Evolutionary conservation across 2,113 vertebrate species (phyloP), one percentile per base, ranked within the genome.

Genomic region (Cavia aperea): DNA sequence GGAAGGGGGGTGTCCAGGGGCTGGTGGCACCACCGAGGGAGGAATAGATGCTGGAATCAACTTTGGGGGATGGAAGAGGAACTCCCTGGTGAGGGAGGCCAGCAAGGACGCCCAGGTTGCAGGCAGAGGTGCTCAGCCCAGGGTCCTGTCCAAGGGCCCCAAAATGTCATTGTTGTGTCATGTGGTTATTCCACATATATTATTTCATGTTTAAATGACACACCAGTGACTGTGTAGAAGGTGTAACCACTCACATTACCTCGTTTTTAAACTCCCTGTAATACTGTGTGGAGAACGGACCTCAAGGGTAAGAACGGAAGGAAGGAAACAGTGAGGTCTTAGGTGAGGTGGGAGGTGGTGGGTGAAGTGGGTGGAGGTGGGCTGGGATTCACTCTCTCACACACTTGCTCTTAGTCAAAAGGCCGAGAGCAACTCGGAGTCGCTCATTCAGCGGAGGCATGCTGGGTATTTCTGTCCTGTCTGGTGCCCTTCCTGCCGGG

Each of bases 1-100:
- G 73, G 58, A 29, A 62, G 24, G 72, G 15, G 31, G 21, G 4
- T 8, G 26, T n/a, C 26, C 16, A 8, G 7, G 23, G 5, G 3
- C 15, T 2, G 4, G 29, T 31, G n/a, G 11, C 15, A 39, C 60
- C 56, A 5, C 1, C 0, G 4, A 46, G 19, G 43, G 65, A 46
- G 56, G 46, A 92, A 36, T 1, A 14, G 58, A 8, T 7, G 31
- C 62, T 11, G 62, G 54, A 13, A 51, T 62, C 7, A 31, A 79
- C 16, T 9, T 24, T 1, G 43, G 21, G 43, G 33, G 16, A 14
- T 18, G 11, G 24, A 51, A 65, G 62, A 43, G 43, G 62, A n/a
- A 0, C 14, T 88, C 65, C 2, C 23, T 2, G 39, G 4, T 7
- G 39, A 19, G 29, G 15, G 46, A 43, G n/a, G 19, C 19, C 16